Evolutionary conservation across 2,797 vertebrate genomes (phyloP).

Genomic region (Crocodylus rhombifer): DNA sequence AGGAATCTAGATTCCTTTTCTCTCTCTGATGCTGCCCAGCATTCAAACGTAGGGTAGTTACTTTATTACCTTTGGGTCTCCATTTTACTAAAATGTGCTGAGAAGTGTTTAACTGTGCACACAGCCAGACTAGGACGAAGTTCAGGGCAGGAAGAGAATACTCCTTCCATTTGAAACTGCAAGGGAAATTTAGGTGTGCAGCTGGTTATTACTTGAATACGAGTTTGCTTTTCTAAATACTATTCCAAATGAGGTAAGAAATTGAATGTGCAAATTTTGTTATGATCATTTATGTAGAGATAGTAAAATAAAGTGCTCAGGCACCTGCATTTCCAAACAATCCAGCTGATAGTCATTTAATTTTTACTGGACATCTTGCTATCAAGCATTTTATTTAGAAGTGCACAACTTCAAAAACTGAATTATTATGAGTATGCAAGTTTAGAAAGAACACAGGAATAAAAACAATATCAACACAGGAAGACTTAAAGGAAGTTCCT

Average conservation of each 20-base stretch:
- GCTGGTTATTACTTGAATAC: not conserved
- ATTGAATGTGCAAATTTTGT: not conserved
- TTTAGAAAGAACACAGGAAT: not conserved
- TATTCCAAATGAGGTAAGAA: not conserved
- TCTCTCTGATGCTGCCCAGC: not conserved
- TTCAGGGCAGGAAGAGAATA: too few species aligned
- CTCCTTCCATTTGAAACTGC: too few species aligned
- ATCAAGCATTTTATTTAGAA: not conserved
- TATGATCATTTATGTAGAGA: not conserved
- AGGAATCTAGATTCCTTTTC: not conserved
- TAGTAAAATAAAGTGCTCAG: not conserved
- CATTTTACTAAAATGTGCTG: not conserved
- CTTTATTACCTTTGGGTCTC: not conserved
- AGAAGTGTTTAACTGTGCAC: too few species aligned
- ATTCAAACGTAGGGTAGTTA: not conserved
- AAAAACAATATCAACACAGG: too few species aligned
- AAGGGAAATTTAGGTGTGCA: too few species aligned
- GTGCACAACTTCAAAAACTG: not conserved
- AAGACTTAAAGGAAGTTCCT: not conserved
- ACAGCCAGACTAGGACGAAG: too few species aligned
- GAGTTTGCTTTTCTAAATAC: not conserved
- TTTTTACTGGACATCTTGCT: not conserved
- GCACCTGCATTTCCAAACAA: not conserved
- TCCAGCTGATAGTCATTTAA: not conserved
- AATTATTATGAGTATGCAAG: not conserved